Evolutionary conservation across 2,797 vertebrate genomes (phyloP), one percentile per base, ranked within the genome.

Genomic region (Eulemur mongoz): DNA sequence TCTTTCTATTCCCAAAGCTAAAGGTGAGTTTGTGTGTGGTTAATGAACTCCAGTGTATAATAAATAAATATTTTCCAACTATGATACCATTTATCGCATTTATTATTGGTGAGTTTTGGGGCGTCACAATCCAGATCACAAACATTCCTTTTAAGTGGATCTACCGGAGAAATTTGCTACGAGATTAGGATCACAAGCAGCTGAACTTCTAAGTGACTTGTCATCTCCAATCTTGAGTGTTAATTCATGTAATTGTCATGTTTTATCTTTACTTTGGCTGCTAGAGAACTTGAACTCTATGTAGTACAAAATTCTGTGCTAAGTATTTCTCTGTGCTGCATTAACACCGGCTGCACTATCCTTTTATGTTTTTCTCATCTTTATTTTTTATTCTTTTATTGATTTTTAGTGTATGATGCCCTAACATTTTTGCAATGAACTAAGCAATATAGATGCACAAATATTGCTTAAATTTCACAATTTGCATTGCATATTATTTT

Each of bases 41-140:
- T 30, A 75, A 52, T 61, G 14, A 69, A 38, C 27, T 11, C 52
- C 43, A 7, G 32, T 1, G 2, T 14, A 82, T 83, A 57, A 57
- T 57, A 10, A 57, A 23, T 25, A 72, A n/a, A 17, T 30, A 2
- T 22, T 22, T 69, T 50, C 75, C 17, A 48, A 5, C 11, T 65
- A 0, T 9, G 27, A 82, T 79, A 13, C 2, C 2, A 15, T 18
- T 15, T 38, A 8, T 40, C 12, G 1, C 14, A 5, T 15, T 27
- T 43, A 9, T 59, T 32, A 9, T 23, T 18, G 50, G 23, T 12
- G 40, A 30, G 14, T 40, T 40, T 14, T 1, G 48, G 32, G n/a
- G 32, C 7, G 0, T 18, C 45, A 20, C 32, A 18, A 63, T 23
- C 17, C 13, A 25, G 22, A 20, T 61, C 59, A 61, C 81, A 45